Percentiles rank a stretch among this genome's conserved stretches.
Conservation (phyloP, 2,888 invertebrate genomes). For the Meandrusa payeni region DNA sequence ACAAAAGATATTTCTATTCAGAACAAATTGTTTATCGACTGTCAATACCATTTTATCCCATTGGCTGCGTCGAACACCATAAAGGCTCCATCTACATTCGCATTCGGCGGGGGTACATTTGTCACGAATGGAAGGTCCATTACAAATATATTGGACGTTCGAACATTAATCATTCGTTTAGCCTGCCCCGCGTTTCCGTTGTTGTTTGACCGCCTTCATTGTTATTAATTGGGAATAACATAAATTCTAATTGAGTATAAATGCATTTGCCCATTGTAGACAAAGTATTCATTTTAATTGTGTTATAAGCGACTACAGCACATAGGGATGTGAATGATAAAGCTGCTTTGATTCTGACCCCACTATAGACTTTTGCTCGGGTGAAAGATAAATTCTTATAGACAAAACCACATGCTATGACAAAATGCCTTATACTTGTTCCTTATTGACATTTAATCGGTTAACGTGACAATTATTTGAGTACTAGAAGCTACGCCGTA, state of each 20-base stretch:
- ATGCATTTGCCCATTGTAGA: constrained; percentile 16
- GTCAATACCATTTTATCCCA: constrained; percentile 16
- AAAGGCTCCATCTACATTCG: constrained; percentile 13
- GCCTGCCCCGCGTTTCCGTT: constrained; percentile 21
- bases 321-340: too few species aligned
- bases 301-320: too few species aligned
- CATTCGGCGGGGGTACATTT: constrained; percentile 15
- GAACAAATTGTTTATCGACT: constrained; percentile 16
- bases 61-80: constrained; percentile 10
- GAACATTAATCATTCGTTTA: constrained; percentile 24
- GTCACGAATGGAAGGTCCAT: constrained; percentile 24
- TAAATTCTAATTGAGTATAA: constrained; percentile 12
- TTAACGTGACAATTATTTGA: too few species aligned
- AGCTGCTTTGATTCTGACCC: too few species aligned
- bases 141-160: constrained; percentile 25
- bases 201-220: constrained; percentile 22
- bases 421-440: too few species aligned
- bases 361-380: too few species aligned
- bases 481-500: too few species aligned
- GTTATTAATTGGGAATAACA: constrained; percentile 23
- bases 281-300: too few species aligned
- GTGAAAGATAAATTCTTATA: too few species aligned
- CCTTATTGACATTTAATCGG: too few species aligned
- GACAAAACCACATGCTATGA: too few species aligned
- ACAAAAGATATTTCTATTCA: not conserved